Evolutionary conservation across 1,140 invertebrate species (phyloP).

Genomic region (Listronotus oregonensis): DNA sequence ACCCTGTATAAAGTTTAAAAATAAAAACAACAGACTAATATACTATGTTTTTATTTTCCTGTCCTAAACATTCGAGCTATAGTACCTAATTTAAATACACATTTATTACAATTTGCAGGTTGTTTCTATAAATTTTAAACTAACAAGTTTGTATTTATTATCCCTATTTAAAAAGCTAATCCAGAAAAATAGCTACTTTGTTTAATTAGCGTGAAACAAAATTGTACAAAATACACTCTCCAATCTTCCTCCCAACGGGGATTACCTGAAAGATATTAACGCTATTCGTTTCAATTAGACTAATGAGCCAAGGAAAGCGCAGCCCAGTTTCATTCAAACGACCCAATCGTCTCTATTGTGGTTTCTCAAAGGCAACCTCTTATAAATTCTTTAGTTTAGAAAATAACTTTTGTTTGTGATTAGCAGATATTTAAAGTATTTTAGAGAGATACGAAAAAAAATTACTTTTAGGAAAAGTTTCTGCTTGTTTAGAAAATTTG

Average conservation of each 20-base stretch:
- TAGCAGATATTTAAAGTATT: too few relatives aligned
- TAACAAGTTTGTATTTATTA: slow-evolving; percentile 10
- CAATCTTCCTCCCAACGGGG: slow-evolving; percentile 21
- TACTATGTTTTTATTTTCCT: too few relatives aligned
- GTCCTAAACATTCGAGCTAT: too few relatives aligned
- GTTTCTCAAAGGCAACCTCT: slow-evolving; percentile 10
- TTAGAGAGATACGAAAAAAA: too few relatives aligned
- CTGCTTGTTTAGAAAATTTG: too few relatives aligned
- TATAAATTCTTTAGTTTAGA: slow-evolving; percentile 10
- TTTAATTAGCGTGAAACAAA: slow-evolving; percentile 36
- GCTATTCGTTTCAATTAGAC: slow-evolving; percentile 38
- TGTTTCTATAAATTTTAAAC: not conserved
- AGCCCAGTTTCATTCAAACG: slow-evolving; percentile 21
- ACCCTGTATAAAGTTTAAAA: too few relatives aligned
- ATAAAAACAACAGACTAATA: too few relatives aligned
- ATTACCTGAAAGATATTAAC: slow-evolving; percentile 40
- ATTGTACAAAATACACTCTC: slow-evolving; percentile 27
- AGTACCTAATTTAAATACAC: too few relatives aligned
- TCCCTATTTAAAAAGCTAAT: slow-evolving; percentile 7
- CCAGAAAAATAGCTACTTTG: slow-evolving; percentile 29
- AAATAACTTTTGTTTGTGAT: not conserved
- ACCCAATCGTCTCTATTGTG: slow-evolving; percentile 22
- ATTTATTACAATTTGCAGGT: too few relatives aligned
- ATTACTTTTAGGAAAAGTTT: too few relatives aligned
- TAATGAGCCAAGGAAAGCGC: slow-evolving; percentile 30